Evolutionary conservation across 2,888 invertebrate genomes (phyloP).

Genomic region (Pyrrhia umbra): DNA sequence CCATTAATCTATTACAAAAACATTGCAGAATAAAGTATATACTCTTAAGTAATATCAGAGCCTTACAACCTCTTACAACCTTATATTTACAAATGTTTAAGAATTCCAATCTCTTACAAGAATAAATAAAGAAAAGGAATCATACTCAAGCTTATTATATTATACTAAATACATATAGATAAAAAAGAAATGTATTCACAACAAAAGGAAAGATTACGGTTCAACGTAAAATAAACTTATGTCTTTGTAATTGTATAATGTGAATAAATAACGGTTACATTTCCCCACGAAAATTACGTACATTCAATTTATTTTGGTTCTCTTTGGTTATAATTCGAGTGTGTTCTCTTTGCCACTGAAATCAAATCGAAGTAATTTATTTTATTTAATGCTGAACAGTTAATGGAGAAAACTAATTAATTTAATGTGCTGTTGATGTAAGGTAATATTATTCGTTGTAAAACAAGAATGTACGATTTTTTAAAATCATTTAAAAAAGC

Average conservation of each 20-base stretch:
- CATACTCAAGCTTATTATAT: conserved; percentile 51
- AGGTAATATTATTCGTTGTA: too few relatives aligned
- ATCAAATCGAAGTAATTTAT: conserved; percentile 12
- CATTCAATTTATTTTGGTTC: conserved; percentile 46
- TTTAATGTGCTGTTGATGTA: too few relatives aligned
- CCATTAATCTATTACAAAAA: background rate
- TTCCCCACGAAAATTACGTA: conserved; percentile 45
- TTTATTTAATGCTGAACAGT: too few relatives aligned
- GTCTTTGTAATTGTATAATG: conserved; percentile 48
- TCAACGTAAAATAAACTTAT: conserved; percentile 39
- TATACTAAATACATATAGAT: conserved; percentile 32
- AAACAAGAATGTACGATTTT: too few relatives aligned
- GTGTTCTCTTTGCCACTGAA: conserved; percentile 23
- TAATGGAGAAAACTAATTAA: too few relatives aligned
- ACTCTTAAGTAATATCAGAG: conserved; percentile 28
- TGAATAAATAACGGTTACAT: conserved; percentile 41
- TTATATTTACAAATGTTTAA: conserved; percentile 12
- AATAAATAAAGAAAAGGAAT: conserved; percentile 30
- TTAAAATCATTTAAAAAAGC: too few relatives aligned
- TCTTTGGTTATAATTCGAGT: conserved; percentile 27
- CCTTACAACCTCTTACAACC: background rate
- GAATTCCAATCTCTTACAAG: background rate
- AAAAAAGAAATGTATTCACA: conserved; percentile 16
- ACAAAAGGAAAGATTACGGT: conserved; percentile 40
- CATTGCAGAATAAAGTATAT: conserved; percentile 8